Evolutionary conservation across 2,797 vertebrate species (phyloP), one percentile per base, ranked within the genome.

Genomic region (Mallotus villosus): DNA sequence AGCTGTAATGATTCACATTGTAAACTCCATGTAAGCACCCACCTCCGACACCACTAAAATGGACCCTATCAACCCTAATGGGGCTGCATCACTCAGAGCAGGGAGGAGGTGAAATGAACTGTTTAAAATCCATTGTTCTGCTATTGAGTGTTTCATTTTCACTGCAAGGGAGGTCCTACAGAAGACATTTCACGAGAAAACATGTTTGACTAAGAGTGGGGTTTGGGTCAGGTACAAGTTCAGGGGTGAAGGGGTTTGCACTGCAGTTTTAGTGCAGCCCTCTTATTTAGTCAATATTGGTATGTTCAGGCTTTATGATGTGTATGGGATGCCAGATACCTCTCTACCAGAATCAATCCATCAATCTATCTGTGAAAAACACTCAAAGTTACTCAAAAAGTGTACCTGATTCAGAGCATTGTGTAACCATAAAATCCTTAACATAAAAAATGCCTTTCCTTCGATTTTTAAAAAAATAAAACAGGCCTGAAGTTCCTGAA

Each of bases 1-100:
- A 87, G 90, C 93, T 92, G 90, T 96, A 95, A 97, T 95, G 94
- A 94, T 93, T 95, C 94, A 94, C 88, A 78, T 87, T 92, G 91
- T 93, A 95, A 94, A 95, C 87, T 92, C 92, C 94, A 91, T 92
- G 94, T 95, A 95, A 94, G 90, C 92, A 92, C 90, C 92, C 91
- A 91, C 90, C 91, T 92, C 83, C 83, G 78, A 89, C 82, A 84
- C 83, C 84, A 85, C 83, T 87, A 84, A 90, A 91, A 87, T 82
- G 86, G 87, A 91, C 85, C 88, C 85, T 89, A 83, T 81, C 81
- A 81, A 93, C 91, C 91, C 92, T 91, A 93, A 90, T 90, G 87
- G 90, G 84, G 89, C 93, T 92, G 90, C 94, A 94, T 94, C 93
- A 93, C 92, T 94, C 93, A 85, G 91, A 93, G 78, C 82, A 87